Base-by-base conservation (phyloP, 2,888 invertebrate species). In the Cataglyphis altisquamis region DNA sequence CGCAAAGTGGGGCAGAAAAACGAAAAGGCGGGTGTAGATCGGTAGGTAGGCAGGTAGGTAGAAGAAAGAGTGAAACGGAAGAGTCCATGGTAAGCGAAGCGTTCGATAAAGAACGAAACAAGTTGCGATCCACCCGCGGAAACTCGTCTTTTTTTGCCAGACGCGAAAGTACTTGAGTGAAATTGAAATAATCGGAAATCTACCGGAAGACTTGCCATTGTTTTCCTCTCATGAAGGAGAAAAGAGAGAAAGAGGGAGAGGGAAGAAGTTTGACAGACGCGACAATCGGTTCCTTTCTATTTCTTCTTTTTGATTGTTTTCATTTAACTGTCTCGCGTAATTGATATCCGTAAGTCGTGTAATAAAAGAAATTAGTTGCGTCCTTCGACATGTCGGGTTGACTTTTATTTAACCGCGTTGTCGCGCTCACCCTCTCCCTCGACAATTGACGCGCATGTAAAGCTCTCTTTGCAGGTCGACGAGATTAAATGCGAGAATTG, bases 81-180 rank as follows among this genome's bases (percentile, higher is more conserved):
- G 60, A 68, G 63, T 18, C 63, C 9, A 84, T 67, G 89, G 84
- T 80, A 83, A 87, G 88, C 75, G 87, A 67, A 74, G 60, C 73
- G 36, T 67, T 73, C 67, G 88, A 82, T 82, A 68, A 89, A 81
- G 82, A 66, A 78, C 48, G 77, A 81, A 77, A 81, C 60, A 55
- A 81, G 67, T 68, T 66, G 68, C 68, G 63, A 70, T 83, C 25
- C 52, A 63, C 8, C 52, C 55, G 18, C 48, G 67, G 82, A 64
- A 72, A 77, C 77, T 72, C 39, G 70, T 83, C 62, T 39, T 57
- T 41, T 73, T 72, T 84, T 73, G 82, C 75, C 81, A 84, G 85
- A 73, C 63, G 82, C 90, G 87, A 83, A 87, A 86, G 89, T 89
- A 85, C 89, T 90, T 83, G 89, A 84, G 88, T 86, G 89, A 88